Percentiles rank a stretch among this genome's conserved stretches.
These are phyloP conservation scores for Oreonectes daqikongensis DNA, from an alignment of 2,797 vertebrate species.

Conservation along the genomic window DNA sequence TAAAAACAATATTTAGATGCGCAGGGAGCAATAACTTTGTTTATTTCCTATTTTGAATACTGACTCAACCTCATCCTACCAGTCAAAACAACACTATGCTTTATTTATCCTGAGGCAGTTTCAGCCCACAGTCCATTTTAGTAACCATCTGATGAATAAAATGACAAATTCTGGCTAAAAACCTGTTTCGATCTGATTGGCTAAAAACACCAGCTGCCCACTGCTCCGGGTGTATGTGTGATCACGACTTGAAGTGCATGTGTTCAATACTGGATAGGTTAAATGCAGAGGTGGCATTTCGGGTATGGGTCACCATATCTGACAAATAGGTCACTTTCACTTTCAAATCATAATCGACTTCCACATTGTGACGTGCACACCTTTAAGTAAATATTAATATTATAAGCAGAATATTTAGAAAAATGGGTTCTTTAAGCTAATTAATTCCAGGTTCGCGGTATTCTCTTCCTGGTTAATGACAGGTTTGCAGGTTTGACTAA, in stretches of 20 bases:
- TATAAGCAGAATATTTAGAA: too few species aligned
- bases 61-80: conserved; percentile 31
- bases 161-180: neutral
- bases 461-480: conserved; percentile 77
- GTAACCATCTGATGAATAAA: neutral
- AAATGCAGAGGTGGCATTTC: too few species aligned
- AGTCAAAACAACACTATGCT: neutral
- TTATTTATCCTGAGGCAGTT: neutral
- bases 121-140: neutral
- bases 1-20: conserved; percentile 54
- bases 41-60: conserved; percentile 15
- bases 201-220: too few species aligned
- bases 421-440: conserved; percentile 72
- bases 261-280: too few species aligned
- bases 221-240: too few species aligned
- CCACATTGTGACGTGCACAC: too few species aligned
- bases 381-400: too few species aligned
- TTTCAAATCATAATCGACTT: too few species aligned
- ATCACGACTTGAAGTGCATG: too few species aligned
- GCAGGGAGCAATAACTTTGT: conserved; percentile 63
- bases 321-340: too few species aligned
- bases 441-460: conserved; percentile 73
- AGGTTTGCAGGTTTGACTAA: conserved; percentile 66
- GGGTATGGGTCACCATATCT: too few species aligned
- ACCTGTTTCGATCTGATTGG: neutral